Evolutionary conservation across 2,888 invertebrate genomes (phyloP), one percentile per base, ranked within the genome.

Genomic region (Harpalus rufipes): DNA sequence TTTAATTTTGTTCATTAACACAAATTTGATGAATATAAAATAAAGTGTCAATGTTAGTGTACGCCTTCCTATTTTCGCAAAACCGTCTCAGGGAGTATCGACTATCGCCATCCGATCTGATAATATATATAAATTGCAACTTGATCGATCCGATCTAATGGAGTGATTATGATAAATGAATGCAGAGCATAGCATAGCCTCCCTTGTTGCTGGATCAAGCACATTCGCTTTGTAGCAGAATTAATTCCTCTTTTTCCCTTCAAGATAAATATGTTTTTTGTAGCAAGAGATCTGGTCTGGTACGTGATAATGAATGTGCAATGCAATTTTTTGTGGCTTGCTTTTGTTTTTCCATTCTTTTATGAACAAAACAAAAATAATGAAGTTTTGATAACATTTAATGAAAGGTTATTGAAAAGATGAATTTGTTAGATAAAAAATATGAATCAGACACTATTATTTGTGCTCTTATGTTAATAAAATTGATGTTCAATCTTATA

Each of bases 101-200:
- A n/a, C 14, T 65, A 65, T 65, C 32, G 21, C n/a, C 16, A 16
- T 44, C 44, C 41, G 18, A 56, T 44, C 44, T 2, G 74, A 74
- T 74, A 74, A 44, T 44, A 39, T 32, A 65, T 65, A 65, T 65
- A 65, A 65, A 65, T 51, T 74, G n/a, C 74, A 74, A 74, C 18
- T 44, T 56, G 74, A 51, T 74, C 18, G 74, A 44, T 56, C 18
- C 74, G 51, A 44, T 74, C 51, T 74, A 74, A 74, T 74, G 51
- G 74, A 74, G 51, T 74, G 74, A 74, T 74, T 74, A 74, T 74
- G 74, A 74, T 74, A 74, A 74, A 74, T 74, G 74, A 65, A 32
- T 12, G 61, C 7, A 18, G 5, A 39, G 65, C 7, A 65, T n/a
- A 39, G 65, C 7, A 65, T n/a, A 65, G 65, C 32, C 39, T 65